Evolutionary conservation across 1,140 invertebrate genomes (phyloP), one percentile per base, ranked within the genome.

Genomic region (Drosophila paulistorum): DNA sequence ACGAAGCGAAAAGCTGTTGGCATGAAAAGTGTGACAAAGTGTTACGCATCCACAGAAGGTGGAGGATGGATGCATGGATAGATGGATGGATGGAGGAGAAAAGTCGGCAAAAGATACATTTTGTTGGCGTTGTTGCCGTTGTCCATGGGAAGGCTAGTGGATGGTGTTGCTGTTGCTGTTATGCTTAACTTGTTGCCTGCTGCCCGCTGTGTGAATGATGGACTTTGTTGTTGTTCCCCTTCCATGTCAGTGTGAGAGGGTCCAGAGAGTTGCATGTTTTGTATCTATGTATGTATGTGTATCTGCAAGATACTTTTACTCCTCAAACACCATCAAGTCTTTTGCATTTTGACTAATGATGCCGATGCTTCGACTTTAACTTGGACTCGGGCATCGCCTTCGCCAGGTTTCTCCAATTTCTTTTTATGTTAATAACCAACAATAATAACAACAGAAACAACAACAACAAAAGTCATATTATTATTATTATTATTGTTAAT

Each of bases 1-100:
- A 62, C 62, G 61, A 73, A 65, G 48, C 58, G 64, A 68, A 75
- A 72, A 76, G 83, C 82, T 79, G 83, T 85, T 85, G 80, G 84
- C 84, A 89, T 89, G 80, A 89, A 89, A 89, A 89, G 84, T 89
- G 84, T 89, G 84, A 89, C 84, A 89, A 89, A 89, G 81, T 89
- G 84, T 89, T 89, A 89, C 84, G 84, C 85, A 89, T 89, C 85
- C 80, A 83, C 78, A 80, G 45, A 51, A 23, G 45, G 20, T 51
- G 45, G 37, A 39, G 37, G 37, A 39, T 39, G 37, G 10, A 39
- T 39, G 3, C 1, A 39, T 39, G 11, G 37, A 13, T 39, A 5
- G 37, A 13, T 39, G 11, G 10, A 13, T 11, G 37, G 37, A 13
- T 51, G 20, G 17, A 23, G 74, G 65, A 70, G 71, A 79, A 77